These are phyloP conservation scores for Rhodinocichla rosea DNA, from an alignment of 2,113 vertebrate genomes.

Conservation along the genomic window DNA sequence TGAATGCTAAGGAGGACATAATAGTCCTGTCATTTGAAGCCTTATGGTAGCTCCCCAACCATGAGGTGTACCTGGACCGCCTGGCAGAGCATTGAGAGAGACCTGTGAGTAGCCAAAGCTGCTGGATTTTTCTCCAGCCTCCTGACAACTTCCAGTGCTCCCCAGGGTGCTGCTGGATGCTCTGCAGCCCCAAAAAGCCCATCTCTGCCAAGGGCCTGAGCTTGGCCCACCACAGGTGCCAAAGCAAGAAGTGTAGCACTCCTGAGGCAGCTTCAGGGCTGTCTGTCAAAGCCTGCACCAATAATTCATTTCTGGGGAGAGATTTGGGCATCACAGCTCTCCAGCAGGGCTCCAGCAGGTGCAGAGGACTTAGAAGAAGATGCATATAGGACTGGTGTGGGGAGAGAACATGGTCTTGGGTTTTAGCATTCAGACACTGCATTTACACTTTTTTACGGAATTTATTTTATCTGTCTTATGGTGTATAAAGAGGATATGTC, in stretches of 20 bases:
- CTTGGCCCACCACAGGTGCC: not conserved
- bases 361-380: not conserved
- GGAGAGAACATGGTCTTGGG: not conserved
- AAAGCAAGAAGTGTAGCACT: not conserved
- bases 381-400: not conserved
- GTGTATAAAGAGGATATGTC: not conserved
- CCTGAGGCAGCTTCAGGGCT: not conserved
- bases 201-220: not conserved
- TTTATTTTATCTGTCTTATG: not conserved
- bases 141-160: not conserved
- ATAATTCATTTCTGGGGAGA: not conserved
- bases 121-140: not conserved
- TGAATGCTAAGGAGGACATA: not conserved
- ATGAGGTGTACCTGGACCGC: not conserved
- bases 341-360: not conserved
- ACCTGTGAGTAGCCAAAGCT: not conserved
- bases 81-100: not conserved
- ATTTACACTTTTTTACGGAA: not conserved
- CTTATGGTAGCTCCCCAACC: not conserved
- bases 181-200: not conserved
- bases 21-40: not conserved
- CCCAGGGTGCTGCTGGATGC: fast-evolving
- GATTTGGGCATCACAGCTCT: not conserved
- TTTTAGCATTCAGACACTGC: not conserved
- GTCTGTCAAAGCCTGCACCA: not conserved